Evolutionary conservation across 2,797 vertebrate genomes (phyloP).

Genomic region (Craterocephalus amniculus): DNA sequence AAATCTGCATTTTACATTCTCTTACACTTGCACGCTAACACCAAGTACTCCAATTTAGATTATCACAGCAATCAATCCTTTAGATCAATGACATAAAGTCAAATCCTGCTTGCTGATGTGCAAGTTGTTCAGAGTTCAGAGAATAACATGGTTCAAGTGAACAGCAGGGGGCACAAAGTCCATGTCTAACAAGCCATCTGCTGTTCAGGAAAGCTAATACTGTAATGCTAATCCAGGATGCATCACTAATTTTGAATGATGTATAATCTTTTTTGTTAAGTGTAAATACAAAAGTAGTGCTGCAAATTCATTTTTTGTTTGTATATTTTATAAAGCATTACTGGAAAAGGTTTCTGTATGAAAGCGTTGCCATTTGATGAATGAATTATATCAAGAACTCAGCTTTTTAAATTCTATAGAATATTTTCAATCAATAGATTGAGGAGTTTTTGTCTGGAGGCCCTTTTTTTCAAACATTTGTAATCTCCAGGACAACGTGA

Average conservation of each 20-base stretch:
- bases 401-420: background rate
- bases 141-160: background rate
- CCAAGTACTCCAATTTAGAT: background rate
- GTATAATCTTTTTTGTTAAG: background rate
- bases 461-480: background rate
- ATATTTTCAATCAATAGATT: background rate
- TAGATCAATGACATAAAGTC: background rate
- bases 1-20: background rate
- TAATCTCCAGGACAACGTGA: background rate
- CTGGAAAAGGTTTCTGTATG: conserved; percentile 1
- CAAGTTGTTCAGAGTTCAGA: background rate
- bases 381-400: background rate
- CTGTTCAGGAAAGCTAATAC: conserved; percentile 1
- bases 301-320: background rate
- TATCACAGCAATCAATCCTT: background rate
- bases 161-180: conserved; percentile 48
- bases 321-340: background rate
- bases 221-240: background rate
- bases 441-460: background rate
- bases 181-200: background rate
- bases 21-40: background rate
- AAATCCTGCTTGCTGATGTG: background rate
- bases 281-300: background rate
- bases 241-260: background rate
- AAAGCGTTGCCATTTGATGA: background rate